Conservation (phyloP, 2,888 invertebrate genomes). For the Ceriagrion tenellum region DNA sequence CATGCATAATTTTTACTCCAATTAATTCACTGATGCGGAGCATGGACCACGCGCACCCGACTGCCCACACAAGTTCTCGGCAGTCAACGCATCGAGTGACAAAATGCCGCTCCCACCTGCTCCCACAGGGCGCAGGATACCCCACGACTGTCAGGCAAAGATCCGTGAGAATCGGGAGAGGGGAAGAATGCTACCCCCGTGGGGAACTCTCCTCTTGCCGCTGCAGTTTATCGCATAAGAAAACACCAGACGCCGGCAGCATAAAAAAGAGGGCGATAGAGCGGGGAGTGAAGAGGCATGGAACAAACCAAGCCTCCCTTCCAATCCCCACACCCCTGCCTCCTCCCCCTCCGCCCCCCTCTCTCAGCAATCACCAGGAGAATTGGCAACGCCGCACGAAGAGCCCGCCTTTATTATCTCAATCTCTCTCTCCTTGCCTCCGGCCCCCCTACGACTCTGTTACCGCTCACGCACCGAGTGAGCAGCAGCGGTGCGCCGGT, state of each 20-base stretch:
- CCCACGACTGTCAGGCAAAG: neutral
- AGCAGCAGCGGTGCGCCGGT: too few relatives aligned
- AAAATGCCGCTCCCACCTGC: slow-evolving; percentile 5
- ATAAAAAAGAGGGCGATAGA: neutral
- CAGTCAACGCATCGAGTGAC: neutral
- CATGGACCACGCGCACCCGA: neutral
- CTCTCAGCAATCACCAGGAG: too few relatives aligned
- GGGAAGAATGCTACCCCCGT: neutral
- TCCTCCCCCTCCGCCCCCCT: neutral
- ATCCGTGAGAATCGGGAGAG: neutral
- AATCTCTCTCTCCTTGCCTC: neutral
- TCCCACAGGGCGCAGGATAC: neutral
- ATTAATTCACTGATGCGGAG: neutral
- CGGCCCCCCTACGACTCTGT: neutral
- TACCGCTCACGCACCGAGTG: neutral
- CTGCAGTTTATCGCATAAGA: slow-evolving; percentile 2
- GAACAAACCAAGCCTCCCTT: neutral
- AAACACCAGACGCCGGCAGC: slow-evolving; percentile 16
- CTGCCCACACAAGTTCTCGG: neutral
- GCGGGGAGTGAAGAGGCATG: neutral
- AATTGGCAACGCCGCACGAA: slow-evolving; percentile 16
- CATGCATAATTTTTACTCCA: too few relatives aligned
- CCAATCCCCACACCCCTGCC: neutral
- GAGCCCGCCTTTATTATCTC: slow-evolving; percentile 28
- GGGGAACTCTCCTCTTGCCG: neutral